A percentile compares a stretch with the other conserved stretches of the same genome.
Conservation (phyloP, 2,113 vertebrate species). For the Indri indri region DNA sequence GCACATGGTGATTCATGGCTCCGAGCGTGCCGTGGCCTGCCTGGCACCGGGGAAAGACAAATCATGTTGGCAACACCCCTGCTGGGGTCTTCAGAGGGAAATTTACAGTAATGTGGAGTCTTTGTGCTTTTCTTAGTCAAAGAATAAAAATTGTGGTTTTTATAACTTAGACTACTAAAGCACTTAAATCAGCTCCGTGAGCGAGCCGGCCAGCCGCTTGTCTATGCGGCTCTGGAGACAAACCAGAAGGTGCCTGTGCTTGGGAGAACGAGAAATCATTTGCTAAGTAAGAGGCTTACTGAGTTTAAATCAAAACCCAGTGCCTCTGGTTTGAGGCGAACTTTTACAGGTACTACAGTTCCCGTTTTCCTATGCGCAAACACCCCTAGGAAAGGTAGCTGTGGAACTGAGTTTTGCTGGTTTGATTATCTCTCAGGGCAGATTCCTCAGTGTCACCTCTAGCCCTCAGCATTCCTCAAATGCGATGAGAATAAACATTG, state of each 20-base stretch:
- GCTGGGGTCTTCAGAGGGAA: constrained; percentile 6
- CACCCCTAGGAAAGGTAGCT: rapidly evolving
- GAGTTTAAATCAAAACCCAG: not conserved
- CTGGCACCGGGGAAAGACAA: not conserved
- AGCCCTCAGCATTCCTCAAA: not conserved
- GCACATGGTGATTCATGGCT: not conserved
- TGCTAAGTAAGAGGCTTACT: not conserved
- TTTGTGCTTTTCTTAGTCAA: not conserved
- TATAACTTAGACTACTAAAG: not conserved
- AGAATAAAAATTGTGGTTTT: not conserved
- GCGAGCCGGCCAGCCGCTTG: not conserved
- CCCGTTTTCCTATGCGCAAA: not conserved
- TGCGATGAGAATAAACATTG: rapidly evolving
- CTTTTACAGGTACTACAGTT: rapidly evolving
- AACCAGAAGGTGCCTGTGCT: rapidly evolving
- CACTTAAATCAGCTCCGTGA: constrained; percentile 5
- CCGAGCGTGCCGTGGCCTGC: rapidly evolving
- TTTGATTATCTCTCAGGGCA: not conserved
- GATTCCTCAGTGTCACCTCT: not conserved
- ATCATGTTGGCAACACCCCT: not conserved
- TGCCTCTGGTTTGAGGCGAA: not conserved
- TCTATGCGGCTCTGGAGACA: not conserved
- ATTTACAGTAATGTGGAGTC: not conserved
- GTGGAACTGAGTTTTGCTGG: not conserved
- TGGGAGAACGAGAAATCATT: not conserved